Conservation (phyloP, 2,113 vertebrate genomes). For the Megalops atlanticus region DNA sequence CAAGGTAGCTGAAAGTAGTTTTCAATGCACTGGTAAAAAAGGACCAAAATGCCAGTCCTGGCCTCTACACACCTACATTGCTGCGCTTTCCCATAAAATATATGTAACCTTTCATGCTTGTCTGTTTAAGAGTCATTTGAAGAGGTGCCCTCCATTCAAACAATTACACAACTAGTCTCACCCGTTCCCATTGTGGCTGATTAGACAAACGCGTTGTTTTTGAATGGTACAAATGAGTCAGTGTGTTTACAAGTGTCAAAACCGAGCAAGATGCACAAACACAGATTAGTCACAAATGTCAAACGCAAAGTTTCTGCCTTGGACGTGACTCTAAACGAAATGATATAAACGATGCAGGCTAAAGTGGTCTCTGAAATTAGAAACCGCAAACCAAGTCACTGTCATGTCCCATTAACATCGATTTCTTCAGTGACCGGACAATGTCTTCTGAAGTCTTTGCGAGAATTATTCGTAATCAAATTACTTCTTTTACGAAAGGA, state of each 20-base stretch:
- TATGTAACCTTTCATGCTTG: neutral
- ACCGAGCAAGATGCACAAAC: conserved; percentile 54
- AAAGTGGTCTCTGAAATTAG: conserved; percentile 30
- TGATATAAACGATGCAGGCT: conserved; percentile 27
- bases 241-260: conserved; percentile 51
- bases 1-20: neutral
- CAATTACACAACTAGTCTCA: conserved; percentile 16
- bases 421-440: conserved; percentile 26
- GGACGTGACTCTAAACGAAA: conserved; percentile 36
- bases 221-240: conserved; percentile 54
- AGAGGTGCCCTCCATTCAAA: neutral
- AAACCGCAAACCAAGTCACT: conserved; percentile 16
- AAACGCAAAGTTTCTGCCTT: conserved; percentile 52
- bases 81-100: neutral
- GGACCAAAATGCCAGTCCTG: neutral
- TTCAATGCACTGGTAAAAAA: neutral
- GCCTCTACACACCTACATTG: neutral
- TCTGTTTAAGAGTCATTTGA: conserved; percentile 13
- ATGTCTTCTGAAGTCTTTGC: neutral
- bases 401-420: conserved; percentile 31
- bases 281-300: conserved; percentile 68
- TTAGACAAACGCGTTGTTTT: conserved; percentile 11
- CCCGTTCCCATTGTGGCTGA: neutral
- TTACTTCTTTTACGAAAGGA: no score
- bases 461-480: neutral